Conservation (phyloP, 2,113 vertebrate species). For the Hipposideros armiger region DNA sequence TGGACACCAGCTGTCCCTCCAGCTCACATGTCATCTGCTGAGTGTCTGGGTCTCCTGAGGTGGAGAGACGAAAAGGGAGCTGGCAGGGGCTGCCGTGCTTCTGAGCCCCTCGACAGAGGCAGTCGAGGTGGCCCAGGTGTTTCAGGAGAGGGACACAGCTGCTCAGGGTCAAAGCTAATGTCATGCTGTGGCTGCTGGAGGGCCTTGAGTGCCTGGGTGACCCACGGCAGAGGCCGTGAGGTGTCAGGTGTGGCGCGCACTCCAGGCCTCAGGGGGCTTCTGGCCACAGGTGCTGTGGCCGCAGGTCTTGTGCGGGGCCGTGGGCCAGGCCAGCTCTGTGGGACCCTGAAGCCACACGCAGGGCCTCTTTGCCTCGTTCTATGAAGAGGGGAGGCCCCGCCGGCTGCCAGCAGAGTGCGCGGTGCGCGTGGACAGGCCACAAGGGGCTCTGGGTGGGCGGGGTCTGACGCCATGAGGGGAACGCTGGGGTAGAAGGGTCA, state of each 20-base stretch:
- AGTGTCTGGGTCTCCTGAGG: neutral
- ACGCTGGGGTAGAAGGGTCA: rapidly evolving
- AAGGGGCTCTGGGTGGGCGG: too few species aligned
- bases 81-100: neutral
- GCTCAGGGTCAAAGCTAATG: neutral
- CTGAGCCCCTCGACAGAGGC: neutral
- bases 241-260: neutral
- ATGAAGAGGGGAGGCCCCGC: too few species aligned
- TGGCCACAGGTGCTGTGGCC: too few species aligned
- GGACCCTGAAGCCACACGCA: too few species aligned
- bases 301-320: too few species aligned
- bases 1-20: too few species aligned
- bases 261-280: neutral
- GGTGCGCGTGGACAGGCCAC: too few species aligned
- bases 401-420: too few species aligned
- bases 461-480: neutral
- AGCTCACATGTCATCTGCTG: neutral
- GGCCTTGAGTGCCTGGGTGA: neutral
- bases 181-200: rapidly evolving
- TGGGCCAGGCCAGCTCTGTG: too few species aligned
- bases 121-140: neutral
- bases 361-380: too few species aligned
- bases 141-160: neutral
- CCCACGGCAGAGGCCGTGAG: neutral
- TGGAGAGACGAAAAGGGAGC: too few species aligned